phyloP scores from a whole-genome alignment of 2,888 invertebrate species.

The Catotricha subobsoleta region DNA sequence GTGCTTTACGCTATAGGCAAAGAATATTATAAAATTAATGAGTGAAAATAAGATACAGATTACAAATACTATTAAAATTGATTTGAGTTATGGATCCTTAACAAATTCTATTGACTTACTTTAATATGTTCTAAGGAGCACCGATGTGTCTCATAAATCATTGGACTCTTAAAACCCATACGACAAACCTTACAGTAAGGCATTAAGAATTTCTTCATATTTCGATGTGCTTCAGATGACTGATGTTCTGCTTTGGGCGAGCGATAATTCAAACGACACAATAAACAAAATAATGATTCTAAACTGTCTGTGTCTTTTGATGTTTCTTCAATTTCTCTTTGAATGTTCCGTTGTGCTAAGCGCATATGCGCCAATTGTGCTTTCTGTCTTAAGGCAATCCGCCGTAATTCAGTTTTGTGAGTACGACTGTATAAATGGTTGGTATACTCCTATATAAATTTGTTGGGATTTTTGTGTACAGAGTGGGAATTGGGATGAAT shows the following conservation, averaged over 20 bases:
- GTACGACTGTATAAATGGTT: slow-evolving; percentile 51
- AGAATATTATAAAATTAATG: neutral
- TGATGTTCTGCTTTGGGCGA: slow-evolving; percentile 62
- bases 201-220: slow-evolving; percentile 69
- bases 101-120: slow-evolving; percentile 34
- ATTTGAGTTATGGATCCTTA: neutral
- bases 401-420: slow-evolving; percentile 56
- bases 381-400: slow-evolving; percentile 55
- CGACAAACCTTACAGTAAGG: slow-evolving; percentile 65
- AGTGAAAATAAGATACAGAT: too few relatives aligned
- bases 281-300: slow-evolving; percentile 50
- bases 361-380: slow-evolving; percentile 59
- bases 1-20: slow-evolving; percentile 35
- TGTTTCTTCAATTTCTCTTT: slow-evolving; percentile 57
- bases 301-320: slow-evolving; percentile 39
- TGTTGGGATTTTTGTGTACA: too few relatives aligned
- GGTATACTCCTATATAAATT: slow-evolving; percentile 41
- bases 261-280: slow-evolving; percentile 58
- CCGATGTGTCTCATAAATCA: slow-evolving; percentile 69
- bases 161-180: slow-evolving; percentile 61
- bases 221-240: slow-evolving; percentile 59
- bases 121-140: slow-evolving; percentile 65
- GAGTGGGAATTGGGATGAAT: too few relatives aligned
- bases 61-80: neutral
- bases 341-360: slow-evolving; percentile 58